Conservation (phyloP, 2,797 vertebrate species). For the Oceanodroma leucorhoa region DNA sequence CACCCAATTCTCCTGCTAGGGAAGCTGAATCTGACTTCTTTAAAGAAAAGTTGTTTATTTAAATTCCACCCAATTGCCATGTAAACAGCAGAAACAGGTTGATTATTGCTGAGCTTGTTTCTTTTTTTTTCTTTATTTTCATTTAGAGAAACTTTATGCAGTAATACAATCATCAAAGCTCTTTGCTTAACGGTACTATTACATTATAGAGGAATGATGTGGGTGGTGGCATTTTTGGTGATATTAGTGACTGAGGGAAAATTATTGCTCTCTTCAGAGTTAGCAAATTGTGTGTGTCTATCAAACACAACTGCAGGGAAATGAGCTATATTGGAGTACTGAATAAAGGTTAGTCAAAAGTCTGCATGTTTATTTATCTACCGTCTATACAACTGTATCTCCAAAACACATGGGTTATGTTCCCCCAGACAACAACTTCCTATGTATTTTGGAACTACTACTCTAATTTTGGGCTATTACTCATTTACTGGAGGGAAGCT, state of each 20-base stretch:
- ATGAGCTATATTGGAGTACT: not conserved
- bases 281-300: conserved; percentile 30
- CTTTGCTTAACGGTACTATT: conserved; percentile 36
- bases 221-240: conserved; percentile 41
- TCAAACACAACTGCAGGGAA: conserved; percentile 41
- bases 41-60: not conserved
- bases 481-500: not conserved
- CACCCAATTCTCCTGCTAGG: not conserved
- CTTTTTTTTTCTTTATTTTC: not conserved
- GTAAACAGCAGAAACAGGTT: not conserved
- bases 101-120: not conserved
- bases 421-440: conserved; percentile 9
- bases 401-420: not conserved
- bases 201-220: conserved; percentile 36
- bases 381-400: not conserved
- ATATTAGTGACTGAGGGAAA: conserved; percentile 44
- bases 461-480: conserved; percentile 5
- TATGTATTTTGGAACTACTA: not conserved
- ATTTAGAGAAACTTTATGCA: not conserved
- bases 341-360: conserved; percentile 50
- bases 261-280: conserved; percentile 38
- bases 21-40: not conserved
- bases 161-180: conserved; percentile 21
- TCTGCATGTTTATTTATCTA: conserved; percentile 40
- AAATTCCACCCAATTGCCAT: not conserved